These are phyloP conservation scores for Collichthys lucidus DNA, from an alignment of 2,113 vertebrate species.

Conservation along the genomic window DNA sequence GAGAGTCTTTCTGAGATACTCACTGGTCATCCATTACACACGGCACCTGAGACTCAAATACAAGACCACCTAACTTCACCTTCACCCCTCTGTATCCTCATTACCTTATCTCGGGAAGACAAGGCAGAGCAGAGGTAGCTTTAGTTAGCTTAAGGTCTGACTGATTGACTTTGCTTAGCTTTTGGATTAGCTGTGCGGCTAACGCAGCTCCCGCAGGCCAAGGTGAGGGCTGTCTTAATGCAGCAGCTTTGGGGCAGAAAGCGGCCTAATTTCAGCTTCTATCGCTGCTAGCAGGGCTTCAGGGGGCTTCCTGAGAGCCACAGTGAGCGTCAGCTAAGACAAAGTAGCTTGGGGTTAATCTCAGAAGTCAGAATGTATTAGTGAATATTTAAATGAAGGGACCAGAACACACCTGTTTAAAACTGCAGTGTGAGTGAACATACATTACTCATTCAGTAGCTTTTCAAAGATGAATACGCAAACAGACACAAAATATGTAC, in stretches of 20 bases:
- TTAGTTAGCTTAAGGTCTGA: conserved; percentile 68
- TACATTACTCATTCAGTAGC: conserved; percentile 4
- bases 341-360: conserved; percentile 81
- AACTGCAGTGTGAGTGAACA: neutral
- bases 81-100: conserved; percentile 70
- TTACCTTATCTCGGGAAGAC: conserved; percentile 78
- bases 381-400: conserved; percentile 73
- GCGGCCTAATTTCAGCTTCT: conserved; percentile 81
- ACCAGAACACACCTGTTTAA: conserved; percentile 69
- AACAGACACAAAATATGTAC: neutral
- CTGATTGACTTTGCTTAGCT: conserved; percentile 78
- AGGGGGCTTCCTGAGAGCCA: conserved; percentile 42
- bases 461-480: conserved; percentile 20
- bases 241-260: conserved; percentile 76
- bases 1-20: conserved; percentile 53
- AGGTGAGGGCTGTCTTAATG: conserved; percentile 81
- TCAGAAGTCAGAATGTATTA: conserved; percentile 69
- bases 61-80: conserved; percentile 56
- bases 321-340: conserved; percentile 70
- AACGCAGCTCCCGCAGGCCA: conserved; percentile 66
- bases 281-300: conserved; percentile 74
- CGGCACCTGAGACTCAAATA: conserved; percentile 50
- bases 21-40: conserved; percentile 72
- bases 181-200: conserved; percentile 74
- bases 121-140: conserved; percentile 64